These are phyloP conservation scores for Nothoprocta pentlandii DNA, from an alignment of 2,113 vertebrate genomes.

Conservation along the genomic window DNA sequence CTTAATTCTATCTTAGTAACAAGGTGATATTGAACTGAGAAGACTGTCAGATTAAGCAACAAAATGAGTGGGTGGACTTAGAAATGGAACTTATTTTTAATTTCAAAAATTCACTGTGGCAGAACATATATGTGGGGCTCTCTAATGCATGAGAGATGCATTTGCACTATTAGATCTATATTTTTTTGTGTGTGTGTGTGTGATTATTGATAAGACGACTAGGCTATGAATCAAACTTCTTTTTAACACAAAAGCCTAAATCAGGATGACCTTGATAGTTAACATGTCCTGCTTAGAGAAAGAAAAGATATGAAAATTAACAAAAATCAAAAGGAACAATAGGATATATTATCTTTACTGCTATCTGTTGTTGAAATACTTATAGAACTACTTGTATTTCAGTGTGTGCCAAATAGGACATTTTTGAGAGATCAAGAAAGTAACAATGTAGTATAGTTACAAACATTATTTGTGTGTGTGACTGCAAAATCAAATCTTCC, in stretches of 20 bases:
- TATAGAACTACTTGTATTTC: not conserved
- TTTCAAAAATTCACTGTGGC: not conserved
- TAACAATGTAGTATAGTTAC: not conserved
- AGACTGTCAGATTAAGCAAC: not conserved
- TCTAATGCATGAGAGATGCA: not conserved
- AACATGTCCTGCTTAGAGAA: not conserved
- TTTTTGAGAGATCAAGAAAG: not conserved
- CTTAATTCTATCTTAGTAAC: not conserved
- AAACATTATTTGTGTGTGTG: not conserved
- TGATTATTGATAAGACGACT: not conserved
- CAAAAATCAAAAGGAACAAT: not conserved
- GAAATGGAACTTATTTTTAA: not conserved
- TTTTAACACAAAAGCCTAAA: not conserved
- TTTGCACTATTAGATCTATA: not conserved
- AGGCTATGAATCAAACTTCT: not conserved
- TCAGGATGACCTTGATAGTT: not conserved
- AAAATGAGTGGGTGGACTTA: not conserved
- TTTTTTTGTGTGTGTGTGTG: not conserved
- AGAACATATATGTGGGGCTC: not conserved
- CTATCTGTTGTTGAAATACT: not conserved
- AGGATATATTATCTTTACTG: not conserved
- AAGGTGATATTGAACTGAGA: accelerated
- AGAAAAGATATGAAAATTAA: not conserved
- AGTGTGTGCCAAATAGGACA: not conserved
- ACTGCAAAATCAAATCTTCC: not conserved